Evolutionary conservation across 2,113 vertebrate genomes (phyloP), one percentile per base, ranked within the genome.

Genomic region (Eclectus roratus): DNA sequence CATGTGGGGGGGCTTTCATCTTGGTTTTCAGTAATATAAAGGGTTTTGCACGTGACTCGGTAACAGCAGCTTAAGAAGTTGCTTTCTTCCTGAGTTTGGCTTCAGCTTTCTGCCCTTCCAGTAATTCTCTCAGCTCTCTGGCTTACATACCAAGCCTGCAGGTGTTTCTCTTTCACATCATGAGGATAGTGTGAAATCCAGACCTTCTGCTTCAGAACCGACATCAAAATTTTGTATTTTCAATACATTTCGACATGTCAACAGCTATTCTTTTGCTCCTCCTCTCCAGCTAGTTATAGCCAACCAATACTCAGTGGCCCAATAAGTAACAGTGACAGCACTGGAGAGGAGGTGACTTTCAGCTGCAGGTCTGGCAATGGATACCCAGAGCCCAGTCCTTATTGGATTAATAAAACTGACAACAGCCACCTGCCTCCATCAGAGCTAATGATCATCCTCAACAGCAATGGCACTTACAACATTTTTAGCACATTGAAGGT

Each of bases 321-420:
- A 1, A 31, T 53, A 49, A 44, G 17, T 47, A 96, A 84, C 16
- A 21, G 6, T 11, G 4, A 43, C 9, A 68, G 74, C 20, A 8
- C 29, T 44, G 96, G n/a, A 15, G 83, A 92, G 53, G 94, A 94
- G 68, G 77, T 97, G 55, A 97, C 77, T 33, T 97, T 98, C 85
- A 97, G 43, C 13, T 98, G 98, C 93, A 97, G 4, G 8, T 98
- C 98, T 1, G 61, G 15, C 18, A 86, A 97, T 2, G 98, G 97
- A 74, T 98, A 97, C 58, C 98, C 98, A 7, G 2, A 37, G 31
- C 97, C 97, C 17, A 98, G 91, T 0, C 91, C 98, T 68, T 96
- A 97, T 43, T 98, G 98, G 98, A 93, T 98, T 95, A 98, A 98
- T 70, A 91, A 43, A 95, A 97, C 93, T 0, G 96, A 98, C 95